A percentile compares a stretch with the other conserved stretches of the same genome.
Conservation (phyloP, 2,888 invertebrate genomes). For the Limnephilus marmoratus region DNA sequence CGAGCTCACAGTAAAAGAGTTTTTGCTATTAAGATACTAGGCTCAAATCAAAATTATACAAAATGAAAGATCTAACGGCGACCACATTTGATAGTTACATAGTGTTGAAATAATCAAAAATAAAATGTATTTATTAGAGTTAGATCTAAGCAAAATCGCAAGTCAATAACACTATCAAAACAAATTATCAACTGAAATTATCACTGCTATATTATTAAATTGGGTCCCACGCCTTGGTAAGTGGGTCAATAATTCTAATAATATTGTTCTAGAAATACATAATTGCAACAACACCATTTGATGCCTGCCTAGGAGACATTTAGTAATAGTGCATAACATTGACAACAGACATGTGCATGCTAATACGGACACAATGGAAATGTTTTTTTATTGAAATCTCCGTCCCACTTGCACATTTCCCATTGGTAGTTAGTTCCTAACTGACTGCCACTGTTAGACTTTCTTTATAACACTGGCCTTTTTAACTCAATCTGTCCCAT, state of each 20-base stretch:
- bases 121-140: neutral
- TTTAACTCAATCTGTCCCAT: no score
- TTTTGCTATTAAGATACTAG: neutral
- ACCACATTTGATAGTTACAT: neutral
- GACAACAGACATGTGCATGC: neutral
- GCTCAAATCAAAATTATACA: neutral
- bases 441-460: neutral
- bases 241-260: neutral
- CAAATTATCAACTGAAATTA: neutral
- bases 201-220: neutral
- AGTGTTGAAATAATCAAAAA: neutral
- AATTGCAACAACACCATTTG: neutral
- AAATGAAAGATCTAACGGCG: neutral
- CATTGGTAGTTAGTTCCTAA: neutral
- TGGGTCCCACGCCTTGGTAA: neutral
- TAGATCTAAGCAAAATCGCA: neutral
- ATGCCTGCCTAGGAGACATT: neutral
- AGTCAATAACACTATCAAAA: neutral
- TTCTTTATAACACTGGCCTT: neutral
- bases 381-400: neutral
- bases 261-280: neutral
- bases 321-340: neutral
- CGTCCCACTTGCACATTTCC: neutral
- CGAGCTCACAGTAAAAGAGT: neutral
- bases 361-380: neutral